Conservation (phyloP, 2,888 invertebrate genomes). For the Himalopsyche tibetana region DNA sequence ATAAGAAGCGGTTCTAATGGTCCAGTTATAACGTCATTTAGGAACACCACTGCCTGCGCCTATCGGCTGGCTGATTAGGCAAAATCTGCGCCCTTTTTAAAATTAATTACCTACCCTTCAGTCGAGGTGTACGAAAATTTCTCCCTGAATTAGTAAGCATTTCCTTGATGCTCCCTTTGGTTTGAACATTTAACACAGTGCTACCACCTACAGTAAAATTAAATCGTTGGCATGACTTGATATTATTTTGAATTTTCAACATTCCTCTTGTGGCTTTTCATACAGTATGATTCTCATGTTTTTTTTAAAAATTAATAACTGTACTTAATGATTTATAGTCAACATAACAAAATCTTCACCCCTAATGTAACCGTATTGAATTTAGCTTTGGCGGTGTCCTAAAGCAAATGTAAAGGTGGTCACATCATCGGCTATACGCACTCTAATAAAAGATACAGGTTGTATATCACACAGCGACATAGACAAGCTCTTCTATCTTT, state of each 20-base stretch:
- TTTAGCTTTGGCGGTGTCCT: too few relatives aligned
- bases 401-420: too few relatives aligned
- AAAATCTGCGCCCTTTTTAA: constrained; percentile 30
- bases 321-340: neutral
- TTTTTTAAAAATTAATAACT: neutral
- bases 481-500: too few relatives aligned
- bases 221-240: constrained; percentile 14
- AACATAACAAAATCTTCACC: neutral
- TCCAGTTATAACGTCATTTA: neutral
- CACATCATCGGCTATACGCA: too few relatives aligned
- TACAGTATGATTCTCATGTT: neutral
- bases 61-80: neutral
- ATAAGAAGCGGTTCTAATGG: neutral
- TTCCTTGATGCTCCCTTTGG: constrained; percentile 24
- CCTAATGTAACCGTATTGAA: too few relatives aligned
- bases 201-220: constrained; percentile 8
- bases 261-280: neutral
- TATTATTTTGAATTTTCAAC: constrained; percentile 13
- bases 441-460: too few relatives aligned
- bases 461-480: too few relatives aligned
- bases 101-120: constrained; percentile 31
- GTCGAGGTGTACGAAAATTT: constrained; percentile 2
- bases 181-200: neutral
- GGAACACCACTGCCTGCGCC: neutral
- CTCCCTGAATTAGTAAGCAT: constrained; percentile 30